Evolutionary conservation across 2,113 vertebrate genomes (phyloP), one percentile per base, ranked within the genome.

Genomic region (Silurus glanis): DNA sequence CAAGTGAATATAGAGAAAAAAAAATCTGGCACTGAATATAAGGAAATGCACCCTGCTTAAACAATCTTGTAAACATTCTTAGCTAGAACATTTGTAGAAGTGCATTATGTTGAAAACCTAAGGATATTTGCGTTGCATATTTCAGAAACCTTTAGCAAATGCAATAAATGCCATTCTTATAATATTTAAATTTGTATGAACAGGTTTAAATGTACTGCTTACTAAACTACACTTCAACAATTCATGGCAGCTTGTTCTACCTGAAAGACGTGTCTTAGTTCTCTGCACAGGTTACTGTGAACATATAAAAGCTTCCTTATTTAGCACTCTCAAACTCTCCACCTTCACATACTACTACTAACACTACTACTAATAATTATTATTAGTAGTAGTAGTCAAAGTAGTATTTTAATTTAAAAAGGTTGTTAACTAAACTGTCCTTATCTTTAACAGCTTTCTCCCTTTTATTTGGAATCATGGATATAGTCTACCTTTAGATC

Each of bases 241-340:
- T 55, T n/a, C 8, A 10, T 75, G 71, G 16, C 14, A 64, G 13
- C 83, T 76, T 51, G 83, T 76, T 84, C n/a, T 28, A 84, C 83
- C 72, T 84, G 83, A 76, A 62, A 76, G 6, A 61, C 58, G 14
- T 75, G 49, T 5, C 49, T n/a, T 5, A 76, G 13, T 53, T 76
- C 21, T 53, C 16, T 21, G 71, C 8, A 0, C 10, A 74, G 9
- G 71, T 51, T 75, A 25, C 74, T 16, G 49, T 2, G 55, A 5
- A 76, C 49, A 55, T 10, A 53, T 53, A 10, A 76, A 10, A 2
- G 37, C 69, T 21, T 72, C 16, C 69, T 47, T 37, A 72, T 21
- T 51, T 53, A 53, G 23, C 23, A 25, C 49, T 53, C 49, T n/a
- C 9, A 21, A 76, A 25, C 74, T 21, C 72, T 51, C 45, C 19